Base-by-base conservation (phyloP, 1,140 invertebrate species). In the Hormaphis cornu region DNA sequence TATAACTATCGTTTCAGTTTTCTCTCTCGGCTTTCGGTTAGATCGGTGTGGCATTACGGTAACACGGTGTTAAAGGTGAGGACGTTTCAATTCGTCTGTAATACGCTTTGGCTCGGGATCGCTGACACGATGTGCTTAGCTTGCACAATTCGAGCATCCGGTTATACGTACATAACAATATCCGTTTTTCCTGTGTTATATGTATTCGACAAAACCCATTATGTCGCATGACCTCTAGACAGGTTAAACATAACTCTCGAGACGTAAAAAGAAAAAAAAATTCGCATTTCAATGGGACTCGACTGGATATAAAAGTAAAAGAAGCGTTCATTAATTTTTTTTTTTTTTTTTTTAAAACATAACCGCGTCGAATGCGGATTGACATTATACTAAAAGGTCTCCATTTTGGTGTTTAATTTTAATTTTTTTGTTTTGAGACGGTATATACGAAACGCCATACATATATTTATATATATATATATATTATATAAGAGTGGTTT, bases 191-290 rank as follows among this genome's bases (percentile, higher is more conserved):
- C 28, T 66, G 42, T 66, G 33, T 35, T 33, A 66, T n/a, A n/a
- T n/a, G n/a, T n/a, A 66, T 46, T 46, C 10, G 26, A 66, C 12
- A 22, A 66, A 46, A 50, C n/a, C 42, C 44, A 48, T 66, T 66
- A 50, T 66, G 28, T 50, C 61, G 44, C 30, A 50, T 66, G 44
- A 66, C 28, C 20, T n/a, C 12, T 44, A 66, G 40, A 46, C 42
- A 46, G 26, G 61, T 46, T 66, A 66, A 66, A 66, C 61, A 66
- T 35, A 48, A 50, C 44, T 66, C 28, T 66, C 50, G 44, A 50
- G 20, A 50, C 40, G 20, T 50, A 46, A 48, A 63, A n/a, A n/a
- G n/a, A n/a, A n/a, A n/a, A n/a, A n/a, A 59, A 59, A 35, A 33
- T 14, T 54, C 53, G 22, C 6, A 56, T 46, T 46, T 63, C 59